Base-by-base conservation (phyloP, 2,888 invertebrate species). In the Ormyrus rosae region DNA sequence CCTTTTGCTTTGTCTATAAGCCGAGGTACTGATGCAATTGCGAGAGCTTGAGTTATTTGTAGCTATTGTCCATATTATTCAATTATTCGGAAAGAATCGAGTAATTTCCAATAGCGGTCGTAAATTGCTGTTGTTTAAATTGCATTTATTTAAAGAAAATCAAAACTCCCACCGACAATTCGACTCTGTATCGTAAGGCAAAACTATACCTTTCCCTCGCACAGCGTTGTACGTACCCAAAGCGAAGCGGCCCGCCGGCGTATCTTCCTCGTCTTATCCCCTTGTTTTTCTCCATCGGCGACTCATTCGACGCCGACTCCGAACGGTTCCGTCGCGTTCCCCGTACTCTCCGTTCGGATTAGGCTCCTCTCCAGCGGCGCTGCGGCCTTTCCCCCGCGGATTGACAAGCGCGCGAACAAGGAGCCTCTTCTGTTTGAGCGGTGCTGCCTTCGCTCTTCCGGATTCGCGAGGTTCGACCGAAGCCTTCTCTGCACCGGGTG, bases 351-450 rank as follows among this genome's bases (percentile, higher is more conserved):
- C 19, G 60, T 45, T 70, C 56, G 70, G 63, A 64, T 77, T 77
- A 64, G 64, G 56, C 9, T 63, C 63, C 56, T 51, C 19, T 56
- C 76, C 55, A 61, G 11, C n/a, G 56, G 65, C 51, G 50, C 34
- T 53, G 53, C 63, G 9, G 51, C 11, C 34, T 34, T 48, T 46
- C 56, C 46, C 55, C 61, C 45, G 11, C 48, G 71, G 77, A 77
- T 77, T 70, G 77, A 77, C 77, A 77, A 77, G 68, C 64, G 64
- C 64, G 56, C 70, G 63, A 63, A 50, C 76, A 69, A 77, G 63
- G 63, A 48, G 50, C 58, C 53, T 70, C 70, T 56, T 13, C 55
- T 63, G 69, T 77, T 76, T 67, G 50, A 75, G 55, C 60, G 8
- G 70, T 19, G 69, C 69, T 68, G 19, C 6, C n/a, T 9, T 45